phyloP scores from a whole-genome alignment of 2,888 invertebrate species.

The Gerris lacustris region DNA sequence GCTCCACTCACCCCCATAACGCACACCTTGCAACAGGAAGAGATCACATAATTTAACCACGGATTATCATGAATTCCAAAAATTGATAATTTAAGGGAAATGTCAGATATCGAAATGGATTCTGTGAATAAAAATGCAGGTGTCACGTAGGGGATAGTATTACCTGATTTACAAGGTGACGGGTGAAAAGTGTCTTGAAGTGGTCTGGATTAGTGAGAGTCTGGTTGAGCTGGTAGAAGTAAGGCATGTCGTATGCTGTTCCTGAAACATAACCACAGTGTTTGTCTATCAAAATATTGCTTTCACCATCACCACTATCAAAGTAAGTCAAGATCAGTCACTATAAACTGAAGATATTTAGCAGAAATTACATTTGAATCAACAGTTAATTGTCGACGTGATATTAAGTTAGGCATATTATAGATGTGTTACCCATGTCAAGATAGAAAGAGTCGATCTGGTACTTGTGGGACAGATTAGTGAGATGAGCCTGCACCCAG shows the following conservation, averaged over 20 bases:
- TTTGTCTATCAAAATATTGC: no score
- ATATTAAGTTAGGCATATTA: no score
- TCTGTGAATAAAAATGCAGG: no score
- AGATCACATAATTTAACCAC: not conserved
- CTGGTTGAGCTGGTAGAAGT: slow-evolving; percentile 61
- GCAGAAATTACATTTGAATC: no score
- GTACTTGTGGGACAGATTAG: slow-evolving; percentile 55
- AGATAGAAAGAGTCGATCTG: slow-evolving; percentile 75
- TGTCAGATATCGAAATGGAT: no score
- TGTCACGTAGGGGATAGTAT: not conserved
- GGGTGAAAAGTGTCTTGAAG: slow-evolving; percentile 61
- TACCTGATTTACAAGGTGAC: slow-evolving; percentile 7
- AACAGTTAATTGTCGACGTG: no score
- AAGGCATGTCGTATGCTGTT: slow-evolving; percentile 72
- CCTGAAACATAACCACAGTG: slow-evolving; percentile 24
- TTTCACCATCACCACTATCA: no score
- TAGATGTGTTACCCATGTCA: slow-evolving; percentile 48
- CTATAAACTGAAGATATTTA: no score
- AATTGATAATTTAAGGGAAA: no score
- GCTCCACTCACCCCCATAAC: slow-evolving; percentile 77
- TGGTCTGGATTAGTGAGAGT: slow-evolving; percentile 67
- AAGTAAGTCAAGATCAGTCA: no score
- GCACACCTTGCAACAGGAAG: slow-evolving; percentile 19
- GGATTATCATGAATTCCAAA: no score
- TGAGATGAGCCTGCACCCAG: slow-evolving; percentile 65